These are phyloP conservation scores for Adelosebastes latens DNA, from an alignment of 2,797 vertebrate genomes.

Conservation along the genomic window DNA sequence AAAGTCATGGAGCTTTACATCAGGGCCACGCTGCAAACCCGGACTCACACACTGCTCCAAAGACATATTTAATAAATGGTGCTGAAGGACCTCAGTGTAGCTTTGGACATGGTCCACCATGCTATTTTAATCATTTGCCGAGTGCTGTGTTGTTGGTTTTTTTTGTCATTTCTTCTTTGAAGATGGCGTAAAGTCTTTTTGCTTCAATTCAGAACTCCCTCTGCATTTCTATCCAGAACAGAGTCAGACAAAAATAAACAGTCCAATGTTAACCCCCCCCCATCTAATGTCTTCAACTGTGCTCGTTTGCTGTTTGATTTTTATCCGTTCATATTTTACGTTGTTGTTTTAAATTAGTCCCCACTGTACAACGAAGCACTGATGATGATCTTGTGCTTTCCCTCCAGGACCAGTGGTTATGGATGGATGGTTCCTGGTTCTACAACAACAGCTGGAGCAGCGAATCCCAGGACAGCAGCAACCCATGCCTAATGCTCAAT, in stretches of 20 bases:
- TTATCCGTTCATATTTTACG: neutral
- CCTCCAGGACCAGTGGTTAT: constrained; percentile 13
- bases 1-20: neutral
- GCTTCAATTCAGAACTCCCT: no score
- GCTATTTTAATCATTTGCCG: neutral
- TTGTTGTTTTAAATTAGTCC: neutral
- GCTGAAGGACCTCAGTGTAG: neutral
- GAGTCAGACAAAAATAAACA: neutral
- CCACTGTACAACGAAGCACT: neutral
- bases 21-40: neutral
- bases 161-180: neutral
- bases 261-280: neutral
- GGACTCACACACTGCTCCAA: neutral
- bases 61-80: neutral
- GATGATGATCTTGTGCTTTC: neutral
- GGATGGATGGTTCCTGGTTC: constrained; percentile 41
- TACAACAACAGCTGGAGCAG: constrained; percentile 12
- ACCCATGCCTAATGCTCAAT: constrained; percentile 5
- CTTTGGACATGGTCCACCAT: neutral
- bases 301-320: neutral
- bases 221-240: no score
- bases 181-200: neutral
- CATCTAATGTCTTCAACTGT: neutral
- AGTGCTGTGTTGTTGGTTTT: neutral
- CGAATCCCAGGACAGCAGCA: neutral